Conservation (phyloP, 2,888 invertebrate species). For the Tubulanus polymorphus region DNA sequence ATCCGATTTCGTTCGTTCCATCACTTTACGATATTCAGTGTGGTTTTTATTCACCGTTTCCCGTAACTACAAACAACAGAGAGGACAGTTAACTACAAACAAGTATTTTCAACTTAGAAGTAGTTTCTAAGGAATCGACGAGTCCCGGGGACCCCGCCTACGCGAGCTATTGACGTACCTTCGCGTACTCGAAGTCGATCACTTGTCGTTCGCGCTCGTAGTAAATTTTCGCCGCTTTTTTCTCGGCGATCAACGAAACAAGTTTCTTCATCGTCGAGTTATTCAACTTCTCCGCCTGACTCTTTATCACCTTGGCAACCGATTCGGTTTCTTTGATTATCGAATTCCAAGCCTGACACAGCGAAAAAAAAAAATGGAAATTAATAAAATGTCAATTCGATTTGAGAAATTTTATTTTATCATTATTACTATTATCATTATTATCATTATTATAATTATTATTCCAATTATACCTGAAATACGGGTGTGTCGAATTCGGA, state of each 20-base stretch:
- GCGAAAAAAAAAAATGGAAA: background rate
- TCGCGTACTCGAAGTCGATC: slow-evolving; percentile 74
- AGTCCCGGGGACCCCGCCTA: background rate
- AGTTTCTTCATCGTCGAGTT: slow-evolving; percentile 78
- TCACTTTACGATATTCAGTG: slow-evolving; percentile 84
- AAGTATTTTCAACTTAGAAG: background rate
- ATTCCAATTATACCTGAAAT: slow-evolving; percentile 30
- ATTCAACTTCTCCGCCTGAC: slow-evolving; percentile 82
- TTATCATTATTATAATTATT: too few species aligned
- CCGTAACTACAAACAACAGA: slow-evolving; percentile 60
- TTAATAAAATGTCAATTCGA: too few species aligned
- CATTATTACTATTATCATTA: too few species aligned
- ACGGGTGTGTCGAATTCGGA: slow-evolving; percentile 36
- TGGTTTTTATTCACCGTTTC: slow-evolving; percentile 85
- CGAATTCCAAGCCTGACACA: slow-evolving; percentile 67
- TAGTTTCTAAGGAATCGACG: background rate
- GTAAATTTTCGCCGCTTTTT: slow-evolving; percentile 77
- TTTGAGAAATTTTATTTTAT: too few species aligned
- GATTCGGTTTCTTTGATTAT: slow-evolving; percentile 87
- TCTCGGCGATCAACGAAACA: slow-evolving; percentile 75
- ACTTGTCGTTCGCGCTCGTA: slow-evolving; percentile 86
- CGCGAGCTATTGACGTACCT: slow-evolving; percentile 61
- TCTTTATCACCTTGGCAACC: slow-evolving; percentile 73
- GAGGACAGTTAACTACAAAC: background rate
- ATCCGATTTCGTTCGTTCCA: slow-evolving; percentile 83